Evolutionary conservation across 92 coral and sea anemone genomes (phyloP), one percentile per base, ranked within the genome.

Genomic region (Porites divaricata): DNA sequence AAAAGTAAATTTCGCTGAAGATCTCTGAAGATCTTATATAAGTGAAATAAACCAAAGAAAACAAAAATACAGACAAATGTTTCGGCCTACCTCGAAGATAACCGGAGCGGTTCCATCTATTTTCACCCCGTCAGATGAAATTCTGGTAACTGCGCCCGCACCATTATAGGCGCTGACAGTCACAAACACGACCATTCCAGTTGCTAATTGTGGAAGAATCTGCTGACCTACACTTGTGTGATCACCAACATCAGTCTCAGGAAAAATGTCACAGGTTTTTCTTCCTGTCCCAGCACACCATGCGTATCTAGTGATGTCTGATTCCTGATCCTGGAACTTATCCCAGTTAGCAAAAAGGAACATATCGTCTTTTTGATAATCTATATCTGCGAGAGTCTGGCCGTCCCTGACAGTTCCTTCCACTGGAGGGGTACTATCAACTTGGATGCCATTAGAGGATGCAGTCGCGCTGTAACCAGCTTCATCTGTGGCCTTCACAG

Each of bases 281-380:
- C 75, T 72, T 19, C 65, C 74, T 21, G 98, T 92, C 12, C 99
- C 99, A 51, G 90, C 98, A 68, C 99, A 96, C 95, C 95, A 91
- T 24, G 86, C 83, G 89, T 92, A 96, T 61, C 84, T 96, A 41
- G 76, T 82, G 9, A 96, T 74, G 12, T 90, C 96, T 15, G 99
- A 92, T 69, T 96, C 98, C 35, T 81, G 66, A 83, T 96, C 99
- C 17, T 54, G 75, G 77, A 95, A 96, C 78, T 85, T 91, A 53
- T 96, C 97, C 99, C 99, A 96, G 88, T 93, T 94, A 14, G 95
- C 95, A 23, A 88, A 90, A 15, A 96, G 85, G 63, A 77, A 92
- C 17, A 95, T 88, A 66, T 86, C 98, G 28, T 87, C 84, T 35
- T 80, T 84, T 70, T 95, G 98, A 54, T 81, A 79, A 88, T 96